phyloP scores from a whole-genome alignment of 1,140 invertebrate species.

The Sarcophaga peregrina region DNA sequence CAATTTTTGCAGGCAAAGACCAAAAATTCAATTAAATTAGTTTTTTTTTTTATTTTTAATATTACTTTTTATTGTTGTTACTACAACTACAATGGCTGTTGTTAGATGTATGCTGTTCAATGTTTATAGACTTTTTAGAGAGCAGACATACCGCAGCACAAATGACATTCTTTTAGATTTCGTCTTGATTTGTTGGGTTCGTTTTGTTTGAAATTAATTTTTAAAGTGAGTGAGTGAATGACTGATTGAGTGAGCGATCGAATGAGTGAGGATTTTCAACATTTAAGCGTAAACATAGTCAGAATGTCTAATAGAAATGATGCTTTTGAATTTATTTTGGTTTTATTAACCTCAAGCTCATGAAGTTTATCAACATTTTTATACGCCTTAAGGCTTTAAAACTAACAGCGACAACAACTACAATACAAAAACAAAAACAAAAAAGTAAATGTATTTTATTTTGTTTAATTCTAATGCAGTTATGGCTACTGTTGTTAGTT shows the following conservation, averaged over 20 bases:
- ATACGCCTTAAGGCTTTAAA: conserved; percentile 7
- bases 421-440: no score
- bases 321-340: neutral
- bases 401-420: no score
- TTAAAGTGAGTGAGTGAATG: no score
- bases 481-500: conserved; percentile 11
- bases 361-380: conserved; percentile 8
- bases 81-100: no score
- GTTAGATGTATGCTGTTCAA: no score
- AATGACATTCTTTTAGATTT: neutral
- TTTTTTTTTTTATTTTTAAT: no score
- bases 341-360: neutral
- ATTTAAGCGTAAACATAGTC: neutral
- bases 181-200: no score
- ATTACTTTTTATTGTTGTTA: no score
- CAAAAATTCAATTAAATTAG: neutral
- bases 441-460: conserved; percentile 8
- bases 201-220: no score
- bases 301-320: neutral
- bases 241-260: no score
- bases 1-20: neutral
- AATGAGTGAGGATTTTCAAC: no score
- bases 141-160: neutral
- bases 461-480: neutral
- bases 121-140: no score